Evolutionary conservation across 2,888 invertebrate genomes (phyloP).

Genomic region (Aspidiotus rigidus): DNA sequence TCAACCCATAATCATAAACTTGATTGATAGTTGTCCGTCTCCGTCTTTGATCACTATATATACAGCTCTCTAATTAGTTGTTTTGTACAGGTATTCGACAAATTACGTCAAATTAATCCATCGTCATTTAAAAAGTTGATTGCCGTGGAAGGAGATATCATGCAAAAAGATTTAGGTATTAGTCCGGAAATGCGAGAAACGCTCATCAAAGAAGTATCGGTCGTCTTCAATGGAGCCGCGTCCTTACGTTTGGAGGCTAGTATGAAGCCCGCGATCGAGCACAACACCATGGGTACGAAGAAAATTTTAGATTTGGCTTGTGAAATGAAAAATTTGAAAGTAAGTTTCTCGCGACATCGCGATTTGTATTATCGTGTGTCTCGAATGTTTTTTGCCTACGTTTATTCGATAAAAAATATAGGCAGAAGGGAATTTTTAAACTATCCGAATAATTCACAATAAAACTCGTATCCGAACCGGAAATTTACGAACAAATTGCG

Average conservation of each 20-base stretch:
- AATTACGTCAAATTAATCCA: conserved; percentile 60
- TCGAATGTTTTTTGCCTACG: too few relatives aligned
- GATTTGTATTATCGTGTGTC: too few relatives aligned
- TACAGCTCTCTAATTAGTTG: neutral
- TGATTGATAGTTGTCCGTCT: too few relatives aligned
- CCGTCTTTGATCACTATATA: too few relatives aligned
- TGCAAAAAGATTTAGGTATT: conserved; percentile 57
- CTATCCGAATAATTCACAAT: too few relatives aligned
- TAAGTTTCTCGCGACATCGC: conserved; percentile 21
- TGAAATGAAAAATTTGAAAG: conserved; percentile 63
- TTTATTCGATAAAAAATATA: too few relatives aligned
- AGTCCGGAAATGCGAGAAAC: conserved; percentile 50
- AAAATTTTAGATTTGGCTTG: conserved; percentile 67
- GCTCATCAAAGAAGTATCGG: conserved; percentile 60
- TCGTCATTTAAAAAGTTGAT: conserved; percentile 63
- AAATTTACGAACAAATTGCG: too few relatives aligned
- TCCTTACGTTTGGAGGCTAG: conserved; percentile 82
- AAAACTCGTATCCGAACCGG: too few relatives aligned
- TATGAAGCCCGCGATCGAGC: conserved; percentile 73
- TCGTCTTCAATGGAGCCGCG: conserved; percentile 89
- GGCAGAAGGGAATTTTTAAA: too few relatives aligned
- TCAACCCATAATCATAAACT: too few relatives aligned
- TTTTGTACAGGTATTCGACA: conserved; percentile 55
- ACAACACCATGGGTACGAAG: conserved; percentile 81
- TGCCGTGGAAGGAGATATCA: conserved; percentile 65